phyloP scores from a whole-genome alignment of 2,797 vertebrate species.

The Onychomys arenicola region DNA sequence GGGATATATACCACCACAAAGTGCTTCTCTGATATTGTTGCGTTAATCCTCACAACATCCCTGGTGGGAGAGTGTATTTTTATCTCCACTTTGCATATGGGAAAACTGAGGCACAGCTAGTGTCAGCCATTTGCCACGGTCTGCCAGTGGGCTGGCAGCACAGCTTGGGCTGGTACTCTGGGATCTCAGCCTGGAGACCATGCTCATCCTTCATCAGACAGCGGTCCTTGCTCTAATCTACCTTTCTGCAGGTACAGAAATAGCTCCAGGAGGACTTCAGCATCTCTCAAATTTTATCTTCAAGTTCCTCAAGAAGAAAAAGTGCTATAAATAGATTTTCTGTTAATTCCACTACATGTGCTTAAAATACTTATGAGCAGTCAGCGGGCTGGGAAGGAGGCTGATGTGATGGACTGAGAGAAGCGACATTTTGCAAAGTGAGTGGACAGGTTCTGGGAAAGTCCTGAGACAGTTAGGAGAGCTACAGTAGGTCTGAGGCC shows the following conservation, averaged over 20 bases:
- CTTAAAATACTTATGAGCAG: slow-evolving; percentile 61
- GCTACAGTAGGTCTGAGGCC: fast-evolving
- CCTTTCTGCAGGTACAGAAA: slow-evolving; percentile 70
- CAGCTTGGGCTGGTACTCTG: neutral
- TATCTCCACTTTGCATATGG: slow-evolving; percentile 79
- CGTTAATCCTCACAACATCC: slow-evolving; percentile 68
- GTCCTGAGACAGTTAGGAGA: neutral
- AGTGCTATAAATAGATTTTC: slow-evolving; percentile 74
- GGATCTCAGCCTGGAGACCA: neutral
- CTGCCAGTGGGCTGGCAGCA: slow-evolving; percentile 15
- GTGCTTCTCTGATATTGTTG: slow-evolving; percentile 70
- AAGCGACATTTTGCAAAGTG: neutral
- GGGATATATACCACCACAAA: slow-evolving; percentile 63
- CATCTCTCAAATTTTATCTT: slow-evolving; percentile 73
- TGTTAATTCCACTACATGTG: slow-evolving; percentile 67
- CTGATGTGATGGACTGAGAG: neutral
- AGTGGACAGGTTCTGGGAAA: neutral
- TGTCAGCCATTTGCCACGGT: slow-evolving; percentile 38
- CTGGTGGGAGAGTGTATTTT: slow-evolving; percentile 60
- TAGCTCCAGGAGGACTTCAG: slow-evolving; percentile 68
- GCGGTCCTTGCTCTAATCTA: slow-evolving; percentile 69
- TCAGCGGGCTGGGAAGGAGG: neutral
- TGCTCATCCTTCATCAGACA: neutral
- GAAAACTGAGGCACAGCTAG: slow-evolving; percentile 78
- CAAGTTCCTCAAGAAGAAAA: slow-evolving; percentile 54